Evolutionary conservation across 2,888 invertebrate species (phyloP).

Genomic region (Rugalucina vietnamica): DNA sequence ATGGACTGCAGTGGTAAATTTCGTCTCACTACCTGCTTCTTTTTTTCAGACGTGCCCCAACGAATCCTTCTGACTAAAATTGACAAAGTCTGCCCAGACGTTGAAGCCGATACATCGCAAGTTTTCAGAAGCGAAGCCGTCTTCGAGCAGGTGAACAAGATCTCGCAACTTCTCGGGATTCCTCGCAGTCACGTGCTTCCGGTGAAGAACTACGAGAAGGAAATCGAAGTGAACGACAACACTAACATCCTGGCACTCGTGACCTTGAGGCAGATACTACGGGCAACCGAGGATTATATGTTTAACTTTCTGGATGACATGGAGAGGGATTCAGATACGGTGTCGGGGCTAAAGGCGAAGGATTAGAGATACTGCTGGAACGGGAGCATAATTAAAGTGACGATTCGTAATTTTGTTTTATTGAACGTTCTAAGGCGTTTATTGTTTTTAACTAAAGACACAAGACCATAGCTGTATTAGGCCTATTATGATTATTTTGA

Average conservation of each 20-base stretch:
- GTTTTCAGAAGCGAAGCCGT: conserved; percentile 49
- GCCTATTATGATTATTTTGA: too few relatives aligned
- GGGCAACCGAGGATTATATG: conserved; percentile 59
- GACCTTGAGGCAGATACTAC: conserved; percentile 56
- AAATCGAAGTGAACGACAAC: conserved; percentile 50
- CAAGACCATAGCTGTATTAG: too few relatives aligned
- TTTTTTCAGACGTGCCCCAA: conserved; percentile 62
- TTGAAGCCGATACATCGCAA: conserved; percentile 42
- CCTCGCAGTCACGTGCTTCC: conserved; percentile 60
- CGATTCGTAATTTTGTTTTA: too few relatives aligned
- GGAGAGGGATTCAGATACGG: not conserved
- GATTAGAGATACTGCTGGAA: too few relatives aligned
- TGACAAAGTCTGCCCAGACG: conserved; percentile 59
- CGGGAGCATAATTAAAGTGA: too few relatives aligned
- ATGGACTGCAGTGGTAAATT: too few relatives aligned
- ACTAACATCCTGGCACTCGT: conserved; percentile 53
- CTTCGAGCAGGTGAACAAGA: conserved; percentile 54
- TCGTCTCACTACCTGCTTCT: too few relatives aligned
- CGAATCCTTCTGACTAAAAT: conserved; percentile 68
- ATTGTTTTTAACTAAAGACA: too few relatives aligned
- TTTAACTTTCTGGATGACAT: conserved; percentile 47
- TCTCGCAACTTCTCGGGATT: conserved; percentile 55
- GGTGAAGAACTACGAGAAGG: conserved; percentile 65
- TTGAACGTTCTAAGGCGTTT: too few relatives aligned
- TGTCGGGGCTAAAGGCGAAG: not conserved